Base-by-base conservation (phyloP, 92 coral and sea anemone genomes). In the Umimayanthus kanabou region DNA sequence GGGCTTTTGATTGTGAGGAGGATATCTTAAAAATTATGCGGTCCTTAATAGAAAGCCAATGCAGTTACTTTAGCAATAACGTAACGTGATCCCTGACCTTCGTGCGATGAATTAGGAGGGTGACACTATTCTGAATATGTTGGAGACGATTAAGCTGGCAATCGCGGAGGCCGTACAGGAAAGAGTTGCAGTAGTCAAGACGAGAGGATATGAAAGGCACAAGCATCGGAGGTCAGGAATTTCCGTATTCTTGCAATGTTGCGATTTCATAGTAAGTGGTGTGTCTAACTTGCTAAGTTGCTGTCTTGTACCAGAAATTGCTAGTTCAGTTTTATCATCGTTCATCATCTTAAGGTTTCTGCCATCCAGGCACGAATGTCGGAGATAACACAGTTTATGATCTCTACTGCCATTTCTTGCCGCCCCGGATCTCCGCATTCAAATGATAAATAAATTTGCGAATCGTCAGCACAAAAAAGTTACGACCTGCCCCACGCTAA, bases 401-500 rank as follows among this genome's bases (percentile, higher is more conserved):
- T 55, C 64, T 55, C 3, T 10, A 55, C 15, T 10, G 64, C 64
- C 20, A 55, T 55, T 15, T 55, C 64, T 55, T 55, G 20, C 1
- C 6, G 9, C 64, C 15, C 9, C 3, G 16, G 64, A 55, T 10
- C 20, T 2, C 64, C 64, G 16, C 7, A 55, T 43, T 43, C 16
- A 9, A 15, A 55, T 8, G 0, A 55, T 15, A 55, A 55, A 55
- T 55, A 55, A 0, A 55, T 55, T 15, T 9, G 64, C 15, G 64
- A 10, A 15, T 37, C 8, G 28, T 77, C 81, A 13, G 81, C n/a
- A n/a, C n/a, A n/a, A 53, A 76, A 86, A 29, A 61, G 49, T 45
- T 45, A 4, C 39, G 89, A 76, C 84, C 42, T 76, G 22, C 58
- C 84, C 85, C 84, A 43, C 39, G 85, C 89, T n/a, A 65, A 87